Conservation (phyloP, 1,140 invertebrate species). For the Parapsyche elsis region DNA sequence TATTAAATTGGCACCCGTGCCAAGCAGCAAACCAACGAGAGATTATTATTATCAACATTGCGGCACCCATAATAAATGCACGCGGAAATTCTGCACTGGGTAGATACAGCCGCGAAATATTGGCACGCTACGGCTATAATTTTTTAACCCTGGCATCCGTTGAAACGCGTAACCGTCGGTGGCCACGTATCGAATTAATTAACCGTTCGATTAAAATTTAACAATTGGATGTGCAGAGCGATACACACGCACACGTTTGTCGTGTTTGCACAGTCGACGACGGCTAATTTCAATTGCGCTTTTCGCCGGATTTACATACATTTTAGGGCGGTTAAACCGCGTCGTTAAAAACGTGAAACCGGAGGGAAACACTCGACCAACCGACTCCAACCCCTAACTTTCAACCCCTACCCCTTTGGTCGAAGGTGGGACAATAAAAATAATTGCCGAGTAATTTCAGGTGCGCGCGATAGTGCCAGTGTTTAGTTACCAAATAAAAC, state of each 20-base stretch:
- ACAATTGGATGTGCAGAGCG: neutral
- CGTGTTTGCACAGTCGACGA: conserved; percentile 11
- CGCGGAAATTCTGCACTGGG: too few relatives aligned
- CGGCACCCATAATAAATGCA: neutral
- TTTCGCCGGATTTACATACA: conserved; percentile 54
- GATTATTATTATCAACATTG: neutral
- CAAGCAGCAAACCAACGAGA: neutral
- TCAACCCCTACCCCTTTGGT: too few relatives aligned
- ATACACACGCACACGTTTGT: neutral
- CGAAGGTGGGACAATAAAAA: conserved; percentile 32
- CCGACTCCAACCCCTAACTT: too few relatives aligned
- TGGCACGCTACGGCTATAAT: too few relatives aligned
- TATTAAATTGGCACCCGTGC: neutral
- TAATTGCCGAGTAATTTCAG: conserved; percentile 38
- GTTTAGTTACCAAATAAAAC: neutral
- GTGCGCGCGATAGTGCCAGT: neutral
- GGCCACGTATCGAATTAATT: neutral
- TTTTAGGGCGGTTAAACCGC: conserved; percentile 49
- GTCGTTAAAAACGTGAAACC: conserved; percentile 40
- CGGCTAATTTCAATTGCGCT: conserved; percentile 54
- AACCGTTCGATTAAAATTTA: neutral
- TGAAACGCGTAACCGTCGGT: too few relatives aligned
- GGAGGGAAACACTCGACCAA: neutral
- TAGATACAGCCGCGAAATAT: too few relatives aligned
- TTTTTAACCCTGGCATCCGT: too few relatives aligned